phyloP scores from a whole-genome alignment of 2,113 vertebrate genomes.

The Leptobrachium ailaonicum region DNA sequence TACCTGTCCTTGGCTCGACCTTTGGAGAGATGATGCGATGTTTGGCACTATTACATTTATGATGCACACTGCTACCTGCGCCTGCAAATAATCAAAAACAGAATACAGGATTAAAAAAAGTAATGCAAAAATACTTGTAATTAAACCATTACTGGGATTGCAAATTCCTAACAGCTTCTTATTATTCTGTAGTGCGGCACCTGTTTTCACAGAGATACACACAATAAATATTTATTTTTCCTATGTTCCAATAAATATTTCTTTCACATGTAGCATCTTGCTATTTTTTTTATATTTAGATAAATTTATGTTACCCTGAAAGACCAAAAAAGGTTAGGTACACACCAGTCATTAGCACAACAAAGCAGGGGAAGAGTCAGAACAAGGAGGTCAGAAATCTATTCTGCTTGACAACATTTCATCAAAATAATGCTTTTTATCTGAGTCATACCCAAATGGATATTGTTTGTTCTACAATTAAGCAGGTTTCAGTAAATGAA shows the following conservation, averaged over 20 bases:
- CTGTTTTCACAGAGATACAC: neutral
- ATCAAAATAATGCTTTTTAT: slow-evolving; percentile 24
- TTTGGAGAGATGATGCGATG: slow-evolving; percentile 99
- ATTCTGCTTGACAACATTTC: neutral
- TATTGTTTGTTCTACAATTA: slow-evolving; percentile 22
- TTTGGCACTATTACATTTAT: slow-evolving; percentile 99
- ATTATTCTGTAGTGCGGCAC: neutral
- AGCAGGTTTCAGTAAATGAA: slow-evolving; percentile 34
- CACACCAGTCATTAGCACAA: neutral
- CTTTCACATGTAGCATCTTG: neutral
- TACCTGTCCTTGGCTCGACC: slow-evolving; percentile 89
- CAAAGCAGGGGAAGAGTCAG: neutral
- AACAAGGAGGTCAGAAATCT: slow-evolving; percentile 14
- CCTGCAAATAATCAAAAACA: slow-evolving; percentile 69
- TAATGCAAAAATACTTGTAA: neutral
- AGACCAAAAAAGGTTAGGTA: neutral
- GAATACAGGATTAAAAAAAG: neutral
- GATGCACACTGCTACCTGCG: slow-evolving; percentile 96
- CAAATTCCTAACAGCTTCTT: neutral
- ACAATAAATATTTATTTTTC: no score
- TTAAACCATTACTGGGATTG: slow-evolving; percentile 10
- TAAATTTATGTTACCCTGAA: slow-evolving; percentile 7
- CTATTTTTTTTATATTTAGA: neutral
- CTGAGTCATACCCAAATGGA: slow-evolving; percentile 4
- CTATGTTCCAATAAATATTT: neutral